Percentiles rank a stretch among this genome's conserved stretches.
phyloP scores from a whole-genome alignment of 2,113 vertebrate genomes.

The Aptenodytes patagonicus region DNA sequence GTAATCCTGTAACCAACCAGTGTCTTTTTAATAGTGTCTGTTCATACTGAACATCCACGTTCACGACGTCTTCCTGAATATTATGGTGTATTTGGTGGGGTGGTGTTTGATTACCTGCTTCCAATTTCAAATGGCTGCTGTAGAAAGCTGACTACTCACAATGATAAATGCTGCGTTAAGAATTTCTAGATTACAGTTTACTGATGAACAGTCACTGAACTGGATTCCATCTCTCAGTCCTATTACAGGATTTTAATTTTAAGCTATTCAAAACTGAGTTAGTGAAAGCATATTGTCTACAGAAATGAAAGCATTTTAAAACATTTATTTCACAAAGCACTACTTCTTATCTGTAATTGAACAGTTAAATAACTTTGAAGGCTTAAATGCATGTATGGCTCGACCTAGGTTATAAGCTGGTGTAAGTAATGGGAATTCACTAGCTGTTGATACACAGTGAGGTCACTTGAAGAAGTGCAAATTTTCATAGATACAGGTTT shows the following conservation, averaged over 20 bases:
- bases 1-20: not conserved
- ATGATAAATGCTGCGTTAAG: not conserved
- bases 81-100: not conserved
- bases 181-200: not conserved
- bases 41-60: not conserved
- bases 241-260: not conserved
- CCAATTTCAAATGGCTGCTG: not conserved
- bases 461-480: not conserved
- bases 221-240: not conserved
- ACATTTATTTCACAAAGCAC: conserved; percentile 4
- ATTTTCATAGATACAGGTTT: not conserved
- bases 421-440: not conserved
- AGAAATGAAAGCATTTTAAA: conserved; percentile 4
- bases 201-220: not conserved
- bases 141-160: not conserved
- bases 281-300: not conserved
- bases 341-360: not conserved
- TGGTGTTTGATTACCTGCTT: not conserved
- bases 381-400: not conserved
- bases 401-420: not conserved
- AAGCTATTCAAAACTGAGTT: not conserved
- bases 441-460: not conserved
- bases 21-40: not conserved
- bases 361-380: not conserved
- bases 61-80: not conserved